A percentile compares a stretch with the other conserved stretches of the same genome.
phyloP scores from a whole-genome alignment of 2,113 vertebrate species.

The Scytalopus superciliaris region DNA sequence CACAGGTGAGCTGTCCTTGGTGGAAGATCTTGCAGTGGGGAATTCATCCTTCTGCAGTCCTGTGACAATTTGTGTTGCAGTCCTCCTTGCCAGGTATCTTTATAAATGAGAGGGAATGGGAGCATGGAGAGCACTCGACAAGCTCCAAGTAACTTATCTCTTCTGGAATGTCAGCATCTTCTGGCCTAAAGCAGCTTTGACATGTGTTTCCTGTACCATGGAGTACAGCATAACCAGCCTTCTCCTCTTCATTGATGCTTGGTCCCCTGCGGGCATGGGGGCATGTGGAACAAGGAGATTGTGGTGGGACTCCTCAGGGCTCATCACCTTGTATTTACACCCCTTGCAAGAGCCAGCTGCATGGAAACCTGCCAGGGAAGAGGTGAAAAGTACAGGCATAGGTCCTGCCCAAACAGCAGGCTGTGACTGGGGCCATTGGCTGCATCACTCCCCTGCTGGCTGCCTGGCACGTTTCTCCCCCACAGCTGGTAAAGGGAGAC shows the following conservation, averaged over 20 bases:
- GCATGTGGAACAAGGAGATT: neutral
- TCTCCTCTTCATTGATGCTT: neutral
- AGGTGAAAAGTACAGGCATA: neutral
- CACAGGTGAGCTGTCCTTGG: neutral
- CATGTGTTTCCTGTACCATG: neutral
- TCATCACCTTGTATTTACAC: accelerated
- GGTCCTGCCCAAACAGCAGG: neutral
- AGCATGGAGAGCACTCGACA: neutral
- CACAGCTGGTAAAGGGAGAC: accelerated
- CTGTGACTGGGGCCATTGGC: accelerated
- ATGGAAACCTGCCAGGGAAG: neutral
- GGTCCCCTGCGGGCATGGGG: neutral
- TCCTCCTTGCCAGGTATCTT: neutral
- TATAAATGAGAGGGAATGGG: neutral
- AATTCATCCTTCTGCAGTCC: neutral
- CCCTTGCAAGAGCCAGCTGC: accelerated
- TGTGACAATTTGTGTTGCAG: neutral
- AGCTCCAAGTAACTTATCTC: neutral
- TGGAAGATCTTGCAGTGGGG: neutral
- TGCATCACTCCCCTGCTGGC: neutral
- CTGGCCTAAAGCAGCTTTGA: neutral
- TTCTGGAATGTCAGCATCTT: neutral
- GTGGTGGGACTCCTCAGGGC: neutral
- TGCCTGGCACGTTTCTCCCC: accelerated
- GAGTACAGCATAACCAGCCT: neutral